Conservation (phyloP, 2,797 vertebrate species). For the Phataginus tricuspis region DNA sequence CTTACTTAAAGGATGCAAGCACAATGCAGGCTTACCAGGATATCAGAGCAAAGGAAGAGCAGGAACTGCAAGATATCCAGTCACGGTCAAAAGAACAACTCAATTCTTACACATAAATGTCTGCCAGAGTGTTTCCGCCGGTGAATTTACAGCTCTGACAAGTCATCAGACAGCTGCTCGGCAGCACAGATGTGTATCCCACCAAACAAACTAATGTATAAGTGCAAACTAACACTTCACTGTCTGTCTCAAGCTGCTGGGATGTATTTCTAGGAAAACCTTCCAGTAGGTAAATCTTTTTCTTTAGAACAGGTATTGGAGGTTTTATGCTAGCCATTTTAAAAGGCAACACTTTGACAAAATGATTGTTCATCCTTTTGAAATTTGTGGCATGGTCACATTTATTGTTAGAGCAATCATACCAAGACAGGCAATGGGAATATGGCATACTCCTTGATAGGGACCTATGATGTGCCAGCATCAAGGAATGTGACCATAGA, state of each 20-base stretch:
- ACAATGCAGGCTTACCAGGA: conserved; percentile 99
- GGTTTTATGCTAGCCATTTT: conserved; percentile 85
- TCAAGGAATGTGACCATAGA: background rate
- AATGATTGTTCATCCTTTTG: conserved; percentile 69
- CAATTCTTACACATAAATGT: conserved; percentile 98
- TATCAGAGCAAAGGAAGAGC: conserved; percentile 99
- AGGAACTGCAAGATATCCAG: conserved; percentile 99
- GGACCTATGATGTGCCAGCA: conserved; percentile 57
- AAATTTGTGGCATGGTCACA: conserved; percentile 55
- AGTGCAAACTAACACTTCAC: conserved; percentile 87
- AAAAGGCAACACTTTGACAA: conserved; percentile 88
- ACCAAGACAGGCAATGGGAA: background rate
- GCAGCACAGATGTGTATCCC: conserved; percentile 91
- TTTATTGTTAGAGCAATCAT: conserved; percentile 19
- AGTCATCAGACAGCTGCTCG: conserved; percentile 89
- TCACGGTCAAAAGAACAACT: conserved; percentile 99
- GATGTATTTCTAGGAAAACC: conserved; percentile 86
- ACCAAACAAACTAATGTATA: conserved; percentile 92
- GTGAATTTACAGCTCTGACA: conserved; percentile 90
- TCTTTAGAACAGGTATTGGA: conserved; percentile 83
- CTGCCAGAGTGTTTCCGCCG: conserved; percentile 88
- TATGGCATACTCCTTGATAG: background rate
- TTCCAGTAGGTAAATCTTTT: conserved; percentile 84
- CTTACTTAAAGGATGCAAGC: conserved; percentile 99
- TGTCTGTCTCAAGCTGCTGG: conserved; percentile 88